Evolutionary conservation across 2,113 vertebrate genomes (phyloP).

Genomic region (Phoenicopterus ruber): DNA sequence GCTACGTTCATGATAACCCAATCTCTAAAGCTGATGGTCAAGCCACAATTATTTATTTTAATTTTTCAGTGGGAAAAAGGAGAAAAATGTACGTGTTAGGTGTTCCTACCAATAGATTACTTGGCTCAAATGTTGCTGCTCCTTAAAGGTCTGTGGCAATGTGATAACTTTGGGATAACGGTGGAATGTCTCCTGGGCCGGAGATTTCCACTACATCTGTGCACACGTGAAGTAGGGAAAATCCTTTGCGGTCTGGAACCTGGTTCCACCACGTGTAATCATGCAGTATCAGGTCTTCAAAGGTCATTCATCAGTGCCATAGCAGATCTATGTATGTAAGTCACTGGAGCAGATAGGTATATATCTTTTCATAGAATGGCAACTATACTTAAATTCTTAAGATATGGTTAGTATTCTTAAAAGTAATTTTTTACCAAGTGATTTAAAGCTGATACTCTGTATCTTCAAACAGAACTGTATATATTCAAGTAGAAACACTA

Average conservation of each 20-base stretch:
- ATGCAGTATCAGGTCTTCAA: neutral
- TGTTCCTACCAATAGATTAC: neutral
- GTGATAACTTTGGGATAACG: neutral
- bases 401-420: neutral
- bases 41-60: neutral
- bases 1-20: neutral
- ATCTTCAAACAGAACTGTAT: neutral
- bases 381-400: neutral
- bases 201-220: neutral
- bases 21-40: neutral
- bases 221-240: neutral
- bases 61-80: neutral
- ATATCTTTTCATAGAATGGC: neutral
- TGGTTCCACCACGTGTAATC: neutral
- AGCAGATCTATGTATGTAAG: neutral
- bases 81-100: neutral
- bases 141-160: neutral
- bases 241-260: neutral
- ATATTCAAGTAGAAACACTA: neutral
- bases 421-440: neutral
- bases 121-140: neutral
- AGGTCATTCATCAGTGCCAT: neutral
- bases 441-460: neutral
- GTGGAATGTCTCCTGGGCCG: neutral
- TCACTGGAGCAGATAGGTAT: neutral